Conservation (phyloP, 2,888 invertebrate species). For the Polietes domitor region DNA sequence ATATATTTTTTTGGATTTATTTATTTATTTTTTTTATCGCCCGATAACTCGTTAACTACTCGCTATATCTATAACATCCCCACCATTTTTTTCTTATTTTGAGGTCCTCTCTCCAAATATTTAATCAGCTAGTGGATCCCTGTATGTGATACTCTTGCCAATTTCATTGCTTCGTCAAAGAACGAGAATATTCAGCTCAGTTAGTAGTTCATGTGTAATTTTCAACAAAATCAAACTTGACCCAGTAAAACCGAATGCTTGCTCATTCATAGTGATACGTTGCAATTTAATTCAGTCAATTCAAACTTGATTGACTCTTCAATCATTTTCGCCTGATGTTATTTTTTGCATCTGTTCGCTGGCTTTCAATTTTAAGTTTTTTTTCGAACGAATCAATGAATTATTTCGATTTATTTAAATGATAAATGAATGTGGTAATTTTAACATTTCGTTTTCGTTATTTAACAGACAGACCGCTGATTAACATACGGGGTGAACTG, state of each 20-base stretch:
- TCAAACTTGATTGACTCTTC: constrained; percentile 7
- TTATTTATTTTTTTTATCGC: too few species aligned
- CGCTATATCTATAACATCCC: too few species aligned
- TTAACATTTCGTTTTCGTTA: background rate
- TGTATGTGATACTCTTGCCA: too few species aligned
- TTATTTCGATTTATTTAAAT: constrained; percentile 52
- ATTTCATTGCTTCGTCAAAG: too few species aligned
- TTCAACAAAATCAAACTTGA: background rate
- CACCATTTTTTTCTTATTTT: too few species aligned
- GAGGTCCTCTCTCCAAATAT: too few species aligned
- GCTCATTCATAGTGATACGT: too few species aligned
- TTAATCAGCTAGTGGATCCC: too few species aligned
- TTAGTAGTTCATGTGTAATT: too few species aligned
- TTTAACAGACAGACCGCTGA: background rate
- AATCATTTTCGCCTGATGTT: constrained; percentile 13
- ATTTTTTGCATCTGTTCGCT: constrained; percentile 32
- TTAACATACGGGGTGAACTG: constrained; percentile 6
- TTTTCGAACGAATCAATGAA: constrained; percentile 53
- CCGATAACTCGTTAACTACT: too few species aligned
- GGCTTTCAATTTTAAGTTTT: constrained; percentile 38
- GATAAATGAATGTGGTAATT: constrained; percentile 56
- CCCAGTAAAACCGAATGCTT: background rate
- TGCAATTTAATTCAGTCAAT: background rate
- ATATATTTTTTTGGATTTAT: too few species aligned
- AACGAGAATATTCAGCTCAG: too few species aligned